A percentile compares a stretch with the other conserved stretches of the same genome.
These are phyloP conservation scores for Pseudotriccus pelzelni DNA, from an alignment of 2,797 vertebrate genomes.

Conservation along the genomic window DNA sequence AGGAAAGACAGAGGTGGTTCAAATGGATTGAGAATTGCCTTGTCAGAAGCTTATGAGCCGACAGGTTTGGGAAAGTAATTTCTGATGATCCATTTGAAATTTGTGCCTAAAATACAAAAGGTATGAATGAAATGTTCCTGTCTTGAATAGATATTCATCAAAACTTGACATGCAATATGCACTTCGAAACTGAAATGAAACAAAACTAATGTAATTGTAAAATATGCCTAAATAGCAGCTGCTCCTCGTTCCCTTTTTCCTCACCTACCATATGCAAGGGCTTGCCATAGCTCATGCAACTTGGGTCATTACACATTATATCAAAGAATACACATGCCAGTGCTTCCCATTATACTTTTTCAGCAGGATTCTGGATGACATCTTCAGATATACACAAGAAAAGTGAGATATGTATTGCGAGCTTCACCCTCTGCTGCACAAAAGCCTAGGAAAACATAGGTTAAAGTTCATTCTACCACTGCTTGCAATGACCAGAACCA, in stretches of 20 bases:
- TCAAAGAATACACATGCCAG: background rate
- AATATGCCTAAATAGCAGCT: background rate
- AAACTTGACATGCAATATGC: background rate
- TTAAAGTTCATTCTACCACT: background rate
- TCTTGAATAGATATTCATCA: background rate
- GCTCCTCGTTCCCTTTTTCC: background rate
- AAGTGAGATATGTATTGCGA: background rate
- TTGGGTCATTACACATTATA: background rate
- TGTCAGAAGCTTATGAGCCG: background rate
- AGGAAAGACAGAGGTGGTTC: background rate
- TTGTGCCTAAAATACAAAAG: background rate
- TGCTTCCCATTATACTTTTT: background rate
- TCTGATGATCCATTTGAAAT: background rate
- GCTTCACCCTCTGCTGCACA: background rate
- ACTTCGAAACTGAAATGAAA: background rate
- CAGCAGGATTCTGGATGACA: background rate
- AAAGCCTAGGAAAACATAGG: background rate
- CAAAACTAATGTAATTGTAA: background rate
- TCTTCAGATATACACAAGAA: background rate
- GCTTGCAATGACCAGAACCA: background rate
- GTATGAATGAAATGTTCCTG: background rate
- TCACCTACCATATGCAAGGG: background rate
- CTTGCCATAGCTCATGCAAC: background rate
- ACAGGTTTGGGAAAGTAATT: background rate
- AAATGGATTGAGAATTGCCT: background rate